phyloP scores from a whole-genome alignment of 2,113 vertebrate genomes.

The Columba livia region DNA sequence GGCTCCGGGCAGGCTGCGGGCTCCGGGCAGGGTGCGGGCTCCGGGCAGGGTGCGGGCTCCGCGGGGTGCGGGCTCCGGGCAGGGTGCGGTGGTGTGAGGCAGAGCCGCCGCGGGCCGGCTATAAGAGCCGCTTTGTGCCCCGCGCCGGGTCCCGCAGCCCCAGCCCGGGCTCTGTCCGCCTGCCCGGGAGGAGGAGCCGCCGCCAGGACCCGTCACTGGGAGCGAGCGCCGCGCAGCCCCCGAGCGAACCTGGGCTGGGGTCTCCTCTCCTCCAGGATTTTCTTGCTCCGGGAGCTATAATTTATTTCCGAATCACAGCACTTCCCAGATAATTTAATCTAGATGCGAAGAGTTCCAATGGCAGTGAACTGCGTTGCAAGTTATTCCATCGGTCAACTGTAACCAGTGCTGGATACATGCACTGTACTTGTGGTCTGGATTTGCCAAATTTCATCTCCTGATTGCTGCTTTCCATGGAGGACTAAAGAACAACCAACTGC shows the following conservation, averaged over 20 bases:
- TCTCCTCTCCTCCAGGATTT: background rate
- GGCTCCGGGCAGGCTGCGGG: background rate
- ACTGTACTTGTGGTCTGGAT: background rate
- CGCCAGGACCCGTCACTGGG: background rate
- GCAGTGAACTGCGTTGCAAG: background rate
- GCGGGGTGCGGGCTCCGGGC: no score
- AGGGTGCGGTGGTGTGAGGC: background rate
- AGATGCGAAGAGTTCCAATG: background rate
- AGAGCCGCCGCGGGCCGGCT: background rate
- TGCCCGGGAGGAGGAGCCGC: slow-evolving; percentile 44
- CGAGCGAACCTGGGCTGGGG: background rate
- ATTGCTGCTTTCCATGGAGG: background rate
- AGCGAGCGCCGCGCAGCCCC: background rate
- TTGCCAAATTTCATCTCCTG: background rate
- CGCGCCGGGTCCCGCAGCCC: background rate
- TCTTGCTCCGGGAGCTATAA: background rate
- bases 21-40: background rate
- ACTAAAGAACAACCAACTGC: background rate
- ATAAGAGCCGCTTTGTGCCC: slow-evolving; percentile 8
- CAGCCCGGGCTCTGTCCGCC: background rate
- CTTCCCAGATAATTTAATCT: no score
- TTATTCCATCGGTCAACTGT: background rate
- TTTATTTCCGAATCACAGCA: background rate
- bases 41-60: background rate
- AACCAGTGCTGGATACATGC: background rate